Conservation (phyloP, 53 echinoderm and acorn worm species). For the Holothuria scabra region DNA sequence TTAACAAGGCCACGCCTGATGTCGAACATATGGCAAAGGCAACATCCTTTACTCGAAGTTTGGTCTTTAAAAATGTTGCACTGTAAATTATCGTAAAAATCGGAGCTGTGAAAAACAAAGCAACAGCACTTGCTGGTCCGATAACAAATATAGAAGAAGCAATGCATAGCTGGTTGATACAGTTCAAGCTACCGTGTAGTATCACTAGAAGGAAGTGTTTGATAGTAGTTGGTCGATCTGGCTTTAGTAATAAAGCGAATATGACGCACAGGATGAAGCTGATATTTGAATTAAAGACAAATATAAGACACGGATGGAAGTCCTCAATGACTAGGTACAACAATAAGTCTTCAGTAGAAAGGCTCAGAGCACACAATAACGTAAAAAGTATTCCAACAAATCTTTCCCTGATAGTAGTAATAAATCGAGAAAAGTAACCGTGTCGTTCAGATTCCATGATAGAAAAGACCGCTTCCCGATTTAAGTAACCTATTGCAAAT, state of each 20-base stretch:
- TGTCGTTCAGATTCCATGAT: too few species aligned
- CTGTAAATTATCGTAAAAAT: constrained; percentile 5
- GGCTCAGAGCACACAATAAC: background rate
- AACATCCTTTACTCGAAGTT: background rate
- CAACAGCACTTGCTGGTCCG: constrained; percentile 29
- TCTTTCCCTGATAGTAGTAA: too few species aligned
- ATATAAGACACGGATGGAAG: constrained; percentile 8
- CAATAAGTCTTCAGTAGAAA: background rate
- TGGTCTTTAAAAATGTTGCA: background rate
- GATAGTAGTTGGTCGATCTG: background rate
- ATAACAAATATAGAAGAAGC: background rate
- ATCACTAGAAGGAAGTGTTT: background rate
- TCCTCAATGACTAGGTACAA: background rate
- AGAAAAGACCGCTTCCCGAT: too few species aligned
- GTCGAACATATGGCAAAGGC: constrained; percentile 24
- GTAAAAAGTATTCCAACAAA: background rate
- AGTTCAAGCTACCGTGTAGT: background rate
- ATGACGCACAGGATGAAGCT: background rate
- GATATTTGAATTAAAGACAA: background rate
- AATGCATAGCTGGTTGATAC: background rate
- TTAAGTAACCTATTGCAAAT: too few species aligned
- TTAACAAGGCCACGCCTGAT: background rate
- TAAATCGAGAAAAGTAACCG: too few species aligned
- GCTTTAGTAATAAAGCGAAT: background rate
- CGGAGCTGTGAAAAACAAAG: constrained; percentile 18